A percentile compares a stretch with the other conserved stretches of the same genome.
Conservation (phyloP, 2,113 vertebrate genomes). For the Psittacus erithacus region DNA sequence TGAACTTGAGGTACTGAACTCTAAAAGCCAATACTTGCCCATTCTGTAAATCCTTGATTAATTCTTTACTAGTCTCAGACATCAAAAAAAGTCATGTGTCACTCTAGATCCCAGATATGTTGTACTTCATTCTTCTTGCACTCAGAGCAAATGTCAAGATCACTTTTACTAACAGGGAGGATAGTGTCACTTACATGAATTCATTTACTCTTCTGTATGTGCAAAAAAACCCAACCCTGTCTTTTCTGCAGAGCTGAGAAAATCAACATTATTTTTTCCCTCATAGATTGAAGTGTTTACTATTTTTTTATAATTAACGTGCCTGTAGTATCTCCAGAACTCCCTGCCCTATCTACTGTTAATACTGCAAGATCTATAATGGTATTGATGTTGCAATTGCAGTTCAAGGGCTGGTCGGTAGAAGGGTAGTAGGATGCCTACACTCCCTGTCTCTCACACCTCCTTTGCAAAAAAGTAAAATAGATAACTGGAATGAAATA, state of each 20-base stretch:
- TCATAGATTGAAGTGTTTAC: neutral
- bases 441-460: neutral
- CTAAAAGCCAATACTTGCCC: neutral
- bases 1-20: neutral
- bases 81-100: neutral
- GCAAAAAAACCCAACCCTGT: neutral
- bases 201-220: neutral
- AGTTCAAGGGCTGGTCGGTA: neutral
- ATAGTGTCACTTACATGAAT: neutral
- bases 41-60: neutral
- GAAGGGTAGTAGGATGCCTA: neutral
- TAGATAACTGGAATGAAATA: neutral
- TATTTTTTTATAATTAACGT: neutral
- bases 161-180: neutral
- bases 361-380: neutral
- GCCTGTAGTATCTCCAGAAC: neutral
- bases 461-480: neutral
- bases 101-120: neutral
- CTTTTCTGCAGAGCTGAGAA: neutral
- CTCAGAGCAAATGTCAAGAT: neutral
- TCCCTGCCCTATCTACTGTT: neutral
- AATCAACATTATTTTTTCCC: neutral
- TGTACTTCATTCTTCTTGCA: neutral
- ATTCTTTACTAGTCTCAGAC: neutral
- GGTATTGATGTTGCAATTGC: neutral